phyloP scores from a whole-genome alignment of 1,140 invertebrate genomes.

The Drosophila persimilis region DNA sequence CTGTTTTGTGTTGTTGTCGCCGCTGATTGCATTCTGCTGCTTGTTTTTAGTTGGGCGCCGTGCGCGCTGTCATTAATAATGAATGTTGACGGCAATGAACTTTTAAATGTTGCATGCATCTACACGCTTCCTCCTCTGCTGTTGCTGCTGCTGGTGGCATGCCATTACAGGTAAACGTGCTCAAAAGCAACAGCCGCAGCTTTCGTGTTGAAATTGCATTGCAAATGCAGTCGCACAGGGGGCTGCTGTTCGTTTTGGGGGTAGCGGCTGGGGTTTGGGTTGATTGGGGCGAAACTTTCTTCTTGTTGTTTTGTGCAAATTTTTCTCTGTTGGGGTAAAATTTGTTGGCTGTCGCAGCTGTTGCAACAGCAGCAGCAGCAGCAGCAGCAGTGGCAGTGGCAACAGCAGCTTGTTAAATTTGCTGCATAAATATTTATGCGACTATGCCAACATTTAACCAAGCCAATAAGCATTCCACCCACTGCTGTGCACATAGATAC shows the following conservation, averaged over 20 bases:
- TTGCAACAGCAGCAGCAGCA: slow-evolving; percentile 37
- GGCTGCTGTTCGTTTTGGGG: not conserved
- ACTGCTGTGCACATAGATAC: not conserved
- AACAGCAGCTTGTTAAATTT: slow-evolving; percentile 57
- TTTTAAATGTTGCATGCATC: slow-evolving; percentile 83
- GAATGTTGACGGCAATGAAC: slow-evolving; percentile 83
- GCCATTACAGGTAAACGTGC: slow-evolving; percentile 76
- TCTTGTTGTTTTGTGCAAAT: slow-evolving; percentile 47
- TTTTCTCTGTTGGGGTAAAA: slow-evolving; percentile 47
- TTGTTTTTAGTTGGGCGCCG: slow-evolving; percentile 73
- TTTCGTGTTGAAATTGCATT: slow-evolving; percentile 79
- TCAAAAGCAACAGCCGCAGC: slow-evolving; percentile 72
- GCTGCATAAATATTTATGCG: slow-evolving; percentile 76
- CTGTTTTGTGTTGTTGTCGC: slow-evolving; percentile 59
- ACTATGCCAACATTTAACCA: slow-evolving; percentile 25
- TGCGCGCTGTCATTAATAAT: slow-evolving; percentile 82
- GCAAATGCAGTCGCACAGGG: slow-evolving; percentile 63
- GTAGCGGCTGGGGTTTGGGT: too few relatives aligned
- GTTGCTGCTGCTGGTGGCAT: slow-evolving; percentile 40
- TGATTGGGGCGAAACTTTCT: slow-evolving; percentile 43
- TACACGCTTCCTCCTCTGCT: slow-evolving; percentile 49
- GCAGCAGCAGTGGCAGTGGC: slow-evolving; percentile 17
- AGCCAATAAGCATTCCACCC: slow-evolving; percentile 13
- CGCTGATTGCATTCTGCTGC: slow-evolving; percentile 79
- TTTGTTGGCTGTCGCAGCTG: slow-evolving; percentile 69